Evolutionary conservation across 64 coral and sea anemone genomes (phyloP).

Genomic region (Montipora efflorescens): DNA sequence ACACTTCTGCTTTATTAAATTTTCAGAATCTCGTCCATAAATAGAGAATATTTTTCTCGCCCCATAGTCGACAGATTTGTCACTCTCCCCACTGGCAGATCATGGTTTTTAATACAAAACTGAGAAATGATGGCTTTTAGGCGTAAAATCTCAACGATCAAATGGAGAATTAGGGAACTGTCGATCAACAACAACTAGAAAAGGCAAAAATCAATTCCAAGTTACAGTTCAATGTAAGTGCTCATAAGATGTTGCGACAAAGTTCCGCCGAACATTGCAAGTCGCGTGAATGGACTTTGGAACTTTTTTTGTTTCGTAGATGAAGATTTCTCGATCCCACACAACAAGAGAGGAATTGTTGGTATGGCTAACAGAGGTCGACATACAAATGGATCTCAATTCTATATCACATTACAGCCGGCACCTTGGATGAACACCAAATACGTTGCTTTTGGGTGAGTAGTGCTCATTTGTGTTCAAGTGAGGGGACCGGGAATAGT

Average conservation of each 20-base stretch:
- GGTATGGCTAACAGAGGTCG: constrained; percentile 99
- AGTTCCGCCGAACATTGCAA: not conserved
- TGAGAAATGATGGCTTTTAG: too few species aligned
- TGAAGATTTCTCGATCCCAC: constrained; percentile 94
- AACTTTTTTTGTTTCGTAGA: constrained; percentile 55
- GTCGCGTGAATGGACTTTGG: not conserved
- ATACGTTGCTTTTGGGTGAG: constrained; percentile 99
- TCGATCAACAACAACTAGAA: too few species aligned
- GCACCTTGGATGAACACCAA: constrained; percentile 99
- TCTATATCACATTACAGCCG: constrained; percentile 96
- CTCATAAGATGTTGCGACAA: not conserved
- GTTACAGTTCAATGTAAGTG: not conserved
- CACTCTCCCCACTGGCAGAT: too few species aligned
- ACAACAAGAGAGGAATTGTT: constrained; percentile 88
- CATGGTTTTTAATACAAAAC: too few species aligned
- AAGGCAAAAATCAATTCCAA: too few species aligned
- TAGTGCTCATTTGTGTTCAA: not conserved
- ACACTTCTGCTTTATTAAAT: too few species aligned
- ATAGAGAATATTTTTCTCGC: too few species aligned
- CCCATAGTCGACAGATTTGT: too few species aligned
- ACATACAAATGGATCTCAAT: constrained; percentile 98
- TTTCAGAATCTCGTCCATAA: too few species aligned
- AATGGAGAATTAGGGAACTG: too few species aligned
- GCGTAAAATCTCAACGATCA: too few species aligned
- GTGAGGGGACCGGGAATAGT: too few species aligned